phyloP scores from a whole-genome alignment of 2,113 vertebrate species.

The Bubo bubo region DNA sequence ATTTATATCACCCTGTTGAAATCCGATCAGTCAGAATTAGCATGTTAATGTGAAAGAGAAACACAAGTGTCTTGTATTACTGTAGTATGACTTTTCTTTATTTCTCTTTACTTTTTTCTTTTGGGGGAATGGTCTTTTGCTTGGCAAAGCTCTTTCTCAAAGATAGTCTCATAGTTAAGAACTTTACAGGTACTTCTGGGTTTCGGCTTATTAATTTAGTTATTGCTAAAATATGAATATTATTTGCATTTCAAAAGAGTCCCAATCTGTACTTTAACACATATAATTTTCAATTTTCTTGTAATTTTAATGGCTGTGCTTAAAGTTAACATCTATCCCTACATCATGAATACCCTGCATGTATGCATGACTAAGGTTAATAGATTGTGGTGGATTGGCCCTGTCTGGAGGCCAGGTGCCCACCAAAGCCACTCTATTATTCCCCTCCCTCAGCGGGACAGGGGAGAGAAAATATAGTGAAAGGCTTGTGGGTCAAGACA shows the following conservation, averaged over 20 bases:
- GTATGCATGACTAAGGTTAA: background rate
- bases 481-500: too few relatives aligned
- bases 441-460: too few relatives aligned
- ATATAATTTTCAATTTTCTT: background rate
- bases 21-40: background rate
- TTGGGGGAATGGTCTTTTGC: background rate
- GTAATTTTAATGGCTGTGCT: background rate
- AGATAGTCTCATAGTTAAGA: background rate
- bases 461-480: too few relatives aligned
- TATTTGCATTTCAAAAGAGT: background rate
- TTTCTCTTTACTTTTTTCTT: background rate
- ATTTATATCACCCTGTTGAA: background rate
- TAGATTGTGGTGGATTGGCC: too few relatives aligned
- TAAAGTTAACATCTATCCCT: background rate
- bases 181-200: background rate
- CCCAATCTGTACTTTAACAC: background rate
- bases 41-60: background rate
- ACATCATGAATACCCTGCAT: background rate
- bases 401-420: too few relatives aligned
- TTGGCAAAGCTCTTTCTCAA: background rate
- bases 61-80: background rate
- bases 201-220: background rate
- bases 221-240: background rate
- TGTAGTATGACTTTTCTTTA: background rate
- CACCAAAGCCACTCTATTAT: too few relatives aligned